Evolutionary conservation across 2,888 invertebrate species (phyloP).

Genomic region (Lutraria lutraria): DNA sequence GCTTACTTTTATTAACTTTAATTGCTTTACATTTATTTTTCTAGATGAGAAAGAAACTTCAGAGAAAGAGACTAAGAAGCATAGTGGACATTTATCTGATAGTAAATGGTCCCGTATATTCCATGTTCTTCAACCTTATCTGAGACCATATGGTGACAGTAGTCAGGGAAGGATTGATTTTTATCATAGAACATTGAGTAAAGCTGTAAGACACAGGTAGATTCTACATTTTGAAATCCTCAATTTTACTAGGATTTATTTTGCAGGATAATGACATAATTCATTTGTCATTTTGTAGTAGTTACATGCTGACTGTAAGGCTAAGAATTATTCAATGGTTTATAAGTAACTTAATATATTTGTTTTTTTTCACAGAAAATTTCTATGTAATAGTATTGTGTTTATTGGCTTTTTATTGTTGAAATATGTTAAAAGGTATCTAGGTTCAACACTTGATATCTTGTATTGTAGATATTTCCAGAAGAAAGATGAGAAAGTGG

Average conservation of each 20-base stretch:
- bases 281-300: no score
- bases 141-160: constrained; percentile 85
- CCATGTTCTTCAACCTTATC: constrained; percentile 83
- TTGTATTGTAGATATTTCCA: constrained; percentile 74
- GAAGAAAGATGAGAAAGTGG: constrained; percentile 70
- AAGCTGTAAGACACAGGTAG: constrained; percentile 85
- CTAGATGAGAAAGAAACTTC: constrained; percentile 83
- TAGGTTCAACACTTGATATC: neutral
- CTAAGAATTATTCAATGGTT: no score
- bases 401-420: no score
- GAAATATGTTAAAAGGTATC: no score
- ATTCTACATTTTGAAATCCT: neutral
- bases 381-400: no score
- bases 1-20: no score
- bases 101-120: constrained; percentile 84
- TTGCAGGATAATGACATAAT: neutral
- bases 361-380: no score
- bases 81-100: constrained; percentile 76
- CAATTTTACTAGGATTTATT: neutral
- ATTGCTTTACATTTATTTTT: constrained; percentile 26
- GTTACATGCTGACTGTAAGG: no score
- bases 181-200: constrained; percentile 85
- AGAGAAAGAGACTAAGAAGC: constrained; percentile 80
- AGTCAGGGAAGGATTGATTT: constrained; percentile 85
- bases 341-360: no score